These are phyloP conservation scores for Ariolimax columbianus DNA, from an alignment of 2,888 invertebrate genomes.

Conservation along the genomic window DNA sequence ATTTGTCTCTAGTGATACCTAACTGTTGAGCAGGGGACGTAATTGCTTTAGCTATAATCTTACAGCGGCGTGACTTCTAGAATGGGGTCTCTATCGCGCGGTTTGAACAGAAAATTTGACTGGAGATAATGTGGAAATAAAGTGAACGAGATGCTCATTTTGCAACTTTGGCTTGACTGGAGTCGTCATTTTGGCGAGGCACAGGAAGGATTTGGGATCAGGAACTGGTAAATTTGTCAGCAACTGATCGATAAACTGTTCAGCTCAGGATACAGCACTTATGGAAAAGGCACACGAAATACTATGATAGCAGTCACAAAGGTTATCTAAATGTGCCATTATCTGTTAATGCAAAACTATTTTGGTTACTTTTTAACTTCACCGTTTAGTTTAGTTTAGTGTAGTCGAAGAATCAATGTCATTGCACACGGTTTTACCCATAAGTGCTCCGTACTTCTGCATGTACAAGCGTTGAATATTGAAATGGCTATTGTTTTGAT, in stretches of 20 bases:
- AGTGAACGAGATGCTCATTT: conserved; percentile 2
- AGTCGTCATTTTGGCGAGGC: neutral
- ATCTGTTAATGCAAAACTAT: too few species aligned
- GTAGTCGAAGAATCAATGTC: too few species aligned
- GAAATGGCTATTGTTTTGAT: too few species aligned
- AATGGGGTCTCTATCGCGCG: conserved; percentile 10
- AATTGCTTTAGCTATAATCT: conserved; percentile 23
- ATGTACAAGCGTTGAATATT: neutral
- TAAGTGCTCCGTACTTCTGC: too few species aligned
- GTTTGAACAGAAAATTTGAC: neutral
- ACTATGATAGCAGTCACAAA: too few species aligned
- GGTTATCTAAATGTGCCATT: too few species aligned
- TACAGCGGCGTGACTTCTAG: neutral
- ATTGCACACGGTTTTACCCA: too few species aligned
- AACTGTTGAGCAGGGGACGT: neutral
- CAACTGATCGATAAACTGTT: neutral
- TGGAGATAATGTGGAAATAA: neutral
- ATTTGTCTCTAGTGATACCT: conserved; percentile 9
- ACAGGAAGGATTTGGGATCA: neutral
- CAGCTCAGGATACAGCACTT: neutral
- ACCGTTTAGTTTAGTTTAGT: too few species aligned
- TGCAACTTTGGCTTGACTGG: neutral
- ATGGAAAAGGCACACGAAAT: neutral
- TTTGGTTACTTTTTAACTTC: too few species aligned
- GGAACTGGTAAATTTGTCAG: neutral